phyloP scores from a whole-genome alignment of 2,888 invertebrate species.

The Lobophora halterata region DNA sequence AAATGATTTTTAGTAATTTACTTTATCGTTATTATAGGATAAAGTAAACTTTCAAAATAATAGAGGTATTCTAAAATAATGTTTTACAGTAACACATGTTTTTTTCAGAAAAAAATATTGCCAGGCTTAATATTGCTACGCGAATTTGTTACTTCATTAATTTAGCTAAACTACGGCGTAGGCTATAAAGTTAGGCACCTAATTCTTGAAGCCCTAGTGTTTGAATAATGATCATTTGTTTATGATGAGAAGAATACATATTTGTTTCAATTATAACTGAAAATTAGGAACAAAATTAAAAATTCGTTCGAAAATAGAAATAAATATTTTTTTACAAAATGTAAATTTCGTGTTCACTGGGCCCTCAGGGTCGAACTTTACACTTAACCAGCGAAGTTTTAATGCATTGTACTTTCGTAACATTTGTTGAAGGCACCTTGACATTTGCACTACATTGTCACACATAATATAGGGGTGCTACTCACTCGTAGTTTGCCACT shows the following conservation, averaged over 20 bases:
- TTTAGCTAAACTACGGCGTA: conserved; percentile 24
- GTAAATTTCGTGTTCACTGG: conserved; percentile 57
- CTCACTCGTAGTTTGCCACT: too few relatives aligned
- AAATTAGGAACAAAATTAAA: too few relatives aligned
- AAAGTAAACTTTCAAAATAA: too few relatives aligned
- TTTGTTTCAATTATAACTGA: too few relatives aligned
- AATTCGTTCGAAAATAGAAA: too few relatives aligned
- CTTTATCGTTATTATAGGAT: too few relatives aligned
- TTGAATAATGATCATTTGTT: conserved; percentile 5
- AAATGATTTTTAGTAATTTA: too few relatives aligned
- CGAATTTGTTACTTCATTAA: conserved; percentile 26
- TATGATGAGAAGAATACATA: too few relatives aligned
- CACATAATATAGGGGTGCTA: not conserved
- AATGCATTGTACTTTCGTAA: conserved; percentile 53
- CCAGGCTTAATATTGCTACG: conserved; percentile 2
- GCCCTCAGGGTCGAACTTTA: conserved; percentile 50
- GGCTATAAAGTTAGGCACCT: conserved; percentile 14
- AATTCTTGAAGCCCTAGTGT: conserved; percentile 9
- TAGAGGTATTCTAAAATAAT: too few relatives aligned
- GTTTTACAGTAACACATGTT: too few relatives aligned
- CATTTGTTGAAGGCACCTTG: conserved; percentile 19
- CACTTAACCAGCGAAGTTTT: conserved; percentile 61
- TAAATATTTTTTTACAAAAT: conserved; percentile 56
- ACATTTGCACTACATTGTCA: not conserved
- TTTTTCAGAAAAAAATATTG: too few relatives aligned